Base-by-base conservation (phyloP, 2,888 invertebrate species). In the Papilio protenor region DNA sequence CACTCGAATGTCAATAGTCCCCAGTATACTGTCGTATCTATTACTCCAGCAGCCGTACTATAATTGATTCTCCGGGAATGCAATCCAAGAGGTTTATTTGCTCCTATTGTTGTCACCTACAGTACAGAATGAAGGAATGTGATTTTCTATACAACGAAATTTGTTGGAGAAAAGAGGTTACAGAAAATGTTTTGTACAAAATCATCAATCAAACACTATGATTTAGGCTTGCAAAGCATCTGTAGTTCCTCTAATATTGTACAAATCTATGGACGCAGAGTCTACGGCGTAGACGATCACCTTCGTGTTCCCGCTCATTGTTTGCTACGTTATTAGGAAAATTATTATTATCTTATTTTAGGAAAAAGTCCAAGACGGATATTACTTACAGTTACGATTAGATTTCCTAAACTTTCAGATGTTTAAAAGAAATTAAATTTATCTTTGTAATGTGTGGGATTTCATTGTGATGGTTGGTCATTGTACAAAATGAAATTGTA, bases 21-120 rank as follows among this genome's bases (percentile, higher is more conserved):
- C 64, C 27, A 27, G 64, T 16, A 10, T n/a, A 66, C 40, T 8
- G 16, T 66, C 40, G 66, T 66, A 40, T n/a, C 64, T 40, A 18
- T 40, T n/a, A 66, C 40, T 18, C 40, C 40, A n/a, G 33, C 66
- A 66, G 40, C 66, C 33, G 66, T n/a, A 66, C 40, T 66, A 18
- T 66, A 66, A 66, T 66, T 66, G 66, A 66, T 66, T 66, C 33
- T 40, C 40, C 10, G 40, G n/a, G 40, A 40, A 66, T 66, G 66
- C 66, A 66, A 40, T 66, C 18, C 18, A 6, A 18, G 66, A 14
- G 16, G 33, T 66, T 66, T 40, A 66, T 66, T 66, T 40, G 40
- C 33, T 64, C 16, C 64, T 33, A 40, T 64, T 64, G 61, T 66
- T 66, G 66, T 40, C 66, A 66, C 40, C 40, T 40, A 40, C 66